Base-by-base conservation (phyloP, 2,797 vertebrate species). In the Erethizon dorsatum region DNA sequence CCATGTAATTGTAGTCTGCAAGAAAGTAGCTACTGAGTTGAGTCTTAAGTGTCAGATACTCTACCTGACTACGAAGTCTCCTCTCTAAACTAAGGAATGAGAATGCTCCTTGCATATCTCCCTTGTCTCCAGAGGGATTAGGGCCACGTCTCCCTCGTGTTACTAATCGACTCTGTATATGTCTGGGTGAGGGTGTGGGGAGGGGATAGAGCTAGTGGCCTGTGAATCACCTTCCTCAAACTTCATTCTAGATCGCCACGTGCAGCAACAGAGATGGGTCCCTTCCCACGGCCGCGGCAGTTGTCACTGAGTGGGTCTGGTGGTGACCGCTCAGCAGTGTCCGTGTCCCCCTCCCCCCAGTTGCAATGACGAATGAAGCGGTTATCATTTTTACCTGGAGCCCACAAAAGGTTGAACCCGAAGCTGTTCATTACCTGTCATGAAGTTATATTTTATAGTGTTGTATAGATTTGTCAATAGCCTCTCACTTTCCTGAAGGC, bases 221-320 rank as follows among this genome's bases (percentile, higher is more conserved):
- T 78, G 28, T 59, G 65, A 92, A 50, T 93, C 45, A 71, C 80
- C 78, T 54, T 93, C 67, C 54, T 4, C 61, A n/a, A 73, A 47
- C 77, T 93, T 87, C 50, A 85, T 85, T 93, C 67, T 20, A 50
- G 59, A 87, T 67, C 56, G 56, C 65, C 91, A 93, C 79, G 73
- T n/a, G 28, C 26, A 52, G 61, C 10, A 14, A 18, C 52, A 24
- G 83, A 59, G 69, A 80, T 91, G 63, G 65, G 37, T 57, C 33
- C 24, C 14, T 37, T 65, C 22, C 80, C 56, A 5, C n/a, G 9
- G 9, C 31, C 50, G 5, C 45, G 73, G 24, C 45, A 33, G 37
- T 50, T 69, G 83, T 31, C 37, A 6, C 2, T 3, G 20, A 52
- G 67, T 33, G 0, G 7, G 41, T 50, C 33, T n/a, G 17, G 52